A percentile compares a stretch with the other conserved stretches of the same genome.
phyloP scores from a whole-genome alignment of 2,888 invertebrate genomes.

The Andrena minutula region DNA sequence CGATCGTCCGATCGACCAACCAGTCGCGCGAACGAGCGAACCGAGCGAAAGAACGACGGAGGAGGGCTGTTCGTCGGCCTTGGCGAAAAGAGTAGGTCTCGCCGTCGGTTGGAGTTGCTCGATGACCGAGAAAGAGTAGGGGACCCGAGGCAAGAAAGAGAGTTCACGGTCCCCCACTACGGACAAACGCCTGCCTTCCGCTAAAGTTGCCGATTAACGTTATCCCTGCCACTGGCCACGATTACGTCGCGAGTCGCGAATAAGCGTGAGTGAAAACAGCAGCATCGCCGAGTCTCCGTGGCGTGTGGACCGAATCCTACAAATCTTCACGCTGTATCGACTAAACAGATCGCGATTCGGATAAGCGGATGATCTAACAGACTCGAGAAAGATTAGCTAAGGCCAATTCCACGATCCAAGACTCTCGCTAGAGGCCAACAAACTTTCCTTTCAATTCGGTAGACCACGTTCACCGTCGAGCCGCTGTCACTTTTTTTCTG shows the following conservation, averaged over 20 bases:
- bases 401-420: no score
- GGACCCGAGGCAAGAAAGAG: slow-evolving; percentile 27
- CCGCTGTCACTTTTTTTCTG: not conserved
- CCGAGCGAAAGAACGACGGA: slow-evolving; percentile 16
- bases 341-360: no score
- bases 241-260: slow-evolving; percentile 20
- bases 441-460: no score
- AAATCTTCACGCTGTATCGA: not conserved
- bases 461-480: no score
- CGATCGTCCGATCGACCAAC: not conserved
- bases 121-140: slow-evolving; percentile 65
- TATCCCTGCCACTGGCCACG: slow-evolving; percentile 8
- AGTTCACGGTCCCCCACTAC: slow-evolving; percentile 41
- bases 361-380: no score
- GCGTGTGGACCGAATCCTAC: not conserved
- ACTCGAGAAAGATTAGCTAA: no score
- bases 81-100: slow-evolving; percentile 63
- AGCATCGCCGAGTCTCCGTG: no score
- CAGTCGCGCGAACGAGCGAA: not conserved
- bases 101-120: slow-evolving; percentile 50
- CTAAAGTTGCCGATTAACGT: slow-evolving; percentile 45
- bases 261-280: slow-evolving; percentile 1
- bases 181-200: slow-evolving; percentile 34
- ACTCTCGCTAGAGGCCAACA: no score
- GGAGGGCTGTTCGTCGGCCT: slow-evolving; percentile 52